Evolutionary conservation across 1,140 invertebrate genomes (phyloP).

Genomic region (Yoshiicerus persimilis): DNA sequence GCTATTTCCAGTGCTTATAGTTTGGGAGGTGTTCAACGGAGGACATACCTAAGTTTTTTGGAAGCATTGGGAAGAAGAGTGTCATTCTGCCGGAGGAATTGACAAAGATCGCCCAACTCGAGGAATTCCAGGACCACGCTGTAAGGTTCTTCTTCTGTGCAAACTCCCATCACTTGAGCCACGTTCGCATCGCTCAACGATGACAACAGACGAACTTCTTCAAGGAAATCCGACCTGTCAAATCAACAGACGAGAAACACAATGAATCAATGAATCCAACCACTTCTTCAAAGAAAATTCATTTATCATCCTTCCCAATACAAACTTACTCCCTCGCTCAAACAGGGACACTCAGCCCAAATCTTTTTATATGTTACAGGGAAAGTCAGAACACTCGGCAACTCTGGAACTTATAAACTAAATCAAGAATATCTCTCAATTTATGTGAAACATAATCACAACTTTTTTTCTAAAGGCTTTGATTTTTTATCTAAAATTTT

Average conservation of each 20-base stretch:
- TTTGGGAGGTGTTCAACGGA: neutral
- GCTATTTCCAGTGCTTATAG: neutral
- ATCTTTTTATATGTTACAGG: neutral
- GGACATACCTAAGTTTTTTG: slow-evolving; percentile 41
- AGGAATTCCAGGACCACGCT: slow-evolving; percentile 89
- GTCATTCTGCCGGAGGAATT: slow-evolving; percentile 68
- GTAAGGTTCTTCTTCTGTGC: slow-evolving; percentile 75
- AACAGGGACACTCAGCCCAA: neutral
- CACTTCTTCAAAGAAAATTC: neutral
- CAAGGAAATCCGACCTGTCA: slow-evolving; percentile 79
- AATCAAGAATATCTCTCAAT: too few species aligned
- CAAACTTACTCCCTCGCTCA: neutral
- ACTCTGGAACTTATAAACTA: too few species aligned
- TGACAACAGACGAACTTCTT: slow-evolving; percentile 83
- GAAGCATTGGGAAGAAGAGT: slow-evolving; percentile 44
- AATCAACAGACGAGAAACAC: slow-evolving; percentile 41
- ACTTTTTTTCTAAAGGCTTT: too few species aligned
- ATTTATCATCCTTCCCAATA: slow-evolving; percentile 27
- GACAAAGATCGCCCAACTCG: slow-evolving; percentile 85
- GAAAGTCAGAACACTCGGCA: too few species aligned
- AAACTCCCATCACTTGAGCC: slow-evolving; percentile 81
- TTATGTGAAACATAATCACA: too few species aligned
- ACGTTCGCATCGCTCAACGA: slow-evolving; percentile 83
- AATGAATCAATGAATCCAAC: slow-evolving; percentile 2
- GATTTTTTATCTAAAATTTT: too few species aligned